phyloP scores from a whole-genome alignment of 2,797 vertebrate genomes.

The Alectoris magna region DNA sequence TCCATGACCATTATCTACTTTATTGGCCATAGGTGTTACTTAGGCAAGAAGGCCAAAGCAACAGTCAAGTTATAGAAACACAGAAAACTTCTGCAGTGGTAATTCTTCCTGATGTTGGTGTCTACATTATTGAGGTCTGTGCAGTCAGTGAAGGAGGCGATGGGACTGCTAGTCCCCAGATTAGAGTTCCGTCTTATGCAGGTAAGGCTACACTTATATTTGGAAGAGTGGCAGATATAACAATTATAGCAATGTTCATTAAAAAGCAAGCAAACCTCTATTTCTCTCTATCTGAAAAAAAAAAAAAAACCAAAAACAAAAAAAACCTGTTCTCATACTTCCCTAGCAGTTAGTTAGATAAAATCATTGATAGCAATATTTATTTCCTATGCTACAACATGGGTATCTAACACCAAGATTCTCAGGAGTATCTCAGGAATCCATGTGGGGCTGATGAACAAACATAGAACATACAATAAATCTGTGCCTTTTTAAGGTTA shows the following conservation, averaged over 20 bases:
- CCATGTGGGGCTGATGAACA: neutral
- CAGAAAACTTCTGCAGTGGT: slow-evolving; percentile 92
- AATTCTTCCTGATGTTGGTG: slow-evolving; percentile 91
- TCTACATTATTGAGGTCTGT: slow-evolving; percentile 94
- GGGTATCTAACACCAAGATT: neutral
- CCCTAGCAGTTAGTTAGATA: neutral
- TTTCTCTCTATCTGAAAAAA: neutral
- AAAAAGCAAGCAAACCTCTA: neutral
- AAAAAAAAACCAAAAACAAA: too few species aligned
- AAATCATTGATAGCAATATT: neutral
- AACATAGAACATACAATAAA: neutral
- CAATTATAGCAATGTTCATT: neutral
- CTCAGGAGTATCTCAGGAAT: neutral
- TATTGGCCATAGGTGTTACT: slow-evolving; percentile 86
- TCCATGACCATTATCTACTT: neutral
- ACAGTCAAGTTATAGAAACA: slow-evolving; percentile 93
- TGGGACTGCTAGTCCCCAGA: slow-evolving; percentile 89
- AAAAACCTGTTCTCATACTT: neutral
- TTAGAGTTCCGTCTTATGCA: slow-evolving; percentile 92
- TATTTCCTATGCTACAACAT: neutral
- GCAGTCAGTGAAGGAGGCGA: slow-evolving; percentile 95
- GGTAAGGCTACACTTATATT: slow-evolving; percentile 76
- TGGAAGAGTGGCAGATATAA: neutral
- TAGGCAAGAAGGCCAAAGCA: slow-evolving; percentile 92
- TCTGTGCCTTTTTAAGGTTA: neutral